phyloP scores from a whole-genome alignment of 2,113 vertebrate species.

The Steatornis caripensis region DNA sequence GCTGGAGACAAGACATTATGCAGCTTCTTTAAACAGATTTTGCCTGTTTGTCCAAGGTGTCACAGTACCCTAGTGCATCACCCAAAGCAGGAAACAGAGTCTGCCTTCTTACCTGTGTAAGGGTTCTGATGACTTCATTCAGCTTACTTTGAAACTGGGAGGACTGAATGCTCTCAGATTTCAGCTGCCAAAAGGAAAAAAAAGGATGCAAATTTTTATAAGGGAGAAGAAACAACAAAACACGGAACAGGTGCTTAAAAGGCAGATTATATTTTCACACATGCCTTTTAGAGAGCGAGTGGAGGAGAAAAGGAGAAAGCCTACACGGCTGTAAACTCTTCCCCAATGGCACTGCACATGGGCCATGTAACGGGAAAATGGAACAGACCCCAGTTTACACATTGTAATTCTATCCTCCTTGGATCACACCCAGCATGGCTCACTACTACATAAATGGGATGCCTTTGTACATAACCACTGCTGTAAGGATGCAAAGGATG shows the following conservation, averaged over 20 bases:
- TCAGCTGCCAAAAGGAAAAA: constrained; percentile 72
- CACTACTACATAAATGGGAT: background rate
- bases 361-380: background rate
- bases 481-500: background rate
- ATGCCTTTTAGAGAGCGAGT: background rate
- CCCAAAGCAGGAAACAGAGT: background rate
- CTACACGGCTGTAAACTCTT: background rate
- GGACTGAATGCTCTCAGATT: constrained; percentile 80
- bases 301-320: background rate
- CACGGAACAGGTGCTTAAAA: background rate
- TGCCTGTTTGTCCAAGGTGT: background rate
- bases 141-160: constrained; percentile 84
- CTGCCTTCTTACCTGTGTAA: constrained; percentile 83
- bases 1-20: background rate
- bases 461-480: background rate
- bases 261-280: background rate
- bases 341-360: background rate
- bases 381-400: background rate
- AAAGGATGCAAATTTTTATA: background rate
- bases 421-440: background rate
- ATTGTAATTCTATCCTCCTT: background rate
- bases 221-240: background rate
- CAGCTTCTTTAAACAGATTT: background rate
- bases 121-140: constrained; percentile 88
- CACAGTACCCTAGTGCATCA: background rate